These are phyloP conservation scores for Myathropa florea DNA, from an alignment of 2,888 invertebrate genomes.

Conservation along the genomic window DNA sequence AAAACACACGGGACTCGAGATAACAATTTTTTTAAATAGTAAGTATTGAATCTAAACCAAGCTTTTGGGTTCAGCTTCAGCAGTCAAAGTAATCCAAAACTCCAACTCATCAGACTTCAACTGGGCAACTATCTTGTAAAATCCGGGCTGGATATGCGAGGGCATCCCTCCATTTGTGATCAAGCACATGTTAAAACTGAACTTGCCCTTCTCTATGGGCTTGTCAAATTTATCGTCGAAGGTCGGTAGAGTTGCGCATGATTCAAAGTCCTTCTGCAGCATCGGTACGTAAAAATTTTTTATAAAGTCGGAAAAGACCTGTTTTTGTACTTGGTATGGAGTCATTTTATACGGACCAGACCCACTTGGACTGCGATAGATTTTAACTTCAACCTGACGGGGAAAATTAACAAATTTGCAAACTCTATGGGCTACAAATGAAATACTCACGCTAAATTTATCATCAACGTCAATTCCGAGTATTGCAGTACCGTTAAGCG, in stretches of 20 bases:
- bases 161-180: conserved; percentile 25
- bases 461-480: not conserved
- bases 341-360: conserved; percentile 21
- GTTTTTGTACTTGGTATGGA: conserved; percentile 2
- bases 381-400: not conserved
- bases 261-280: conserved; percentile 7
- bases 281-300: conserved; percentile 12
- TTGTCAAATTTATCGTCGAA: not conserved
- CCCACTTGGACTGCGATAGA: conserved; percentile 27
- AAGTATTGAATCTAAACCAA: not conserved
- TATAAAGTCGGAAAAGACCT: conserved; percentile 38
- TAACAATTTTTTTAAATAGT: too few relatives aligned
- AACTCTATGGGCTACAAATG: too few relatives aligned
- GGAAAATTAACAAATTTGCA: not conserved
- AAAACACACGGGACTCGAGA: not conserved
- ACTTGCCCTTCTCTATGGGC: not conserved
- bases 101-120: not conserved
- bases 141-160: conserved; percentile 26
- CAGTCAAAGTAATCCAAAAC: not conserved
- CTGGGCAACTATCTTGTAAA: conserved; percentile 6
- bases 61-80: not conserved
- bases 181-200: conserved; percentile 13
- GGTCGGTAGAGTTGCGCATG: not conserved
- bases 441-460: not conserved
- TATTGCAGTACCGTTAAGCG: not conserved